Evolutionary conservation across 2,888 invertebrate genomes (phyloP), one percentile per base, ranked within the genome.

Genomic region (Myathropa florea): DNA sequence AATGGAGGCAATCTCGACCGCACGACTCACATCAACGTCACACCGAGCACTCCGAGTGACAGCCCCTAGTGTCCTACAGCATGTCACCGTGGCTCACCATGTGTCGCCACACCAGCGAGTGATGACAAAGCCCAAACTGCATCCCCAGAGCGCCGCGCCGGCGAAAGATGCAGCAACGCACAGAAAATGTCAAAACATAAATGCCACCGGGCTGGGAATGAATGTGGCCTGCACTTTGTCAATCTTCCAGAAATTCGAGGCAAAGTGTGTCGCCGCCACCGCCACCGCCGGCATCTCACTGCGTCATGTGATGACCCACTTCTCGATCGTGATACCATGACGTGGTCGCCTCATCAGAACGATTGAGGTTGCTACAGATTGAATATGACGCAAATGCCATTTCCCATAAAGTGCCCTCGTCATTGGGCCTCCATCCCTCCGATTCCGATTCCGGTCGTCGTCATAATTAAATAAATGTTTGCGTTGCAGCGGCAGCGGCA

Each of bases 381-480:
- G 64, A 78, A 71, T 71, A 26, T 76, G 84, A 77, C 73, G 76
- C 67, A 84, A 72, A 80, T 72, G 76, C 12, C 71, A 81, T 81
- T 80, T 60, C 53, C 65, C 39, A 57, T 59, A 70, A 75, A 64
- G 28, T 60, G 21, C 55, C 28, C 14, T 33, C 59, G 67, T 75
- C 67, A 26, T 36, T 55, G 61, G 36, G 75, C n/a, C 26, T 55
- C 55, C 53, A 53, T 14, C 33, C 26, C 63, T 21, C 14, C 33
- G 63, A 30, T 55, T 67, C 76, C 76, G 79, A 73, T 71, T 83
- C 82, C 82, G 72, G 65, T 78, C 18, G 46, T 80, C 80, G 71
- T 75, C 80, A 61, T 84, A 84, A 84, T 84, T 84, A 76, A 84
- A 84, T 84, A 84, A 84, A 84, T 84, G 84, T 84, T 84, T 84